These are phyloP conservation scores for Camelus bactrianus DNA, from an alignment of 2,113 vertebrate genomes.

Conservation along the genomic window DNA sequence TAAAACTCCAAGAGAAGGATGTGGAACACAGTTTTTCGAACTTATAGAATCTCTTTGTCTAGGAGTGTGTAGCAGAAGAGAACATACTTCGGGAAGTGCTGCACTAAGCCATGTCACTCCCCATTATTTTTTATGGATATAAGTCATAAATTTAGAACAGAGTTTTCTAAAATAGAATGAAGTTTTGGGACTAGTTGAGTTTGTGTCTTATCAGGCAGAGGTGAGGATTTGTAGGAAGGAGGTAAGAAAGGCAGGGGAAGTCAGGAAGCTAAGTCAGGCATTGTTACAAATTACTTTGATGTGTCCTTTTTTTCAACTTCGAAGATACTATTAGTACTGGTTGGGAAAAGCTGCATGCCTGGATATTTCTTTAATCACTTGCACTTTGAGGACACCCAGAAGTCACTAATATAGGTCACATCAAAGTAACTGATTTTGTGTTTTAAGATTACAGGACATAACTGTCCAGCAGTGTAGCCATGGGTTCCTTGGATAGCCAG, in stretches of 20 bases:
- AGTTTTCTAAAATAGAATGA: not conserved
- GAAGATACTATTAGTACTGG: not conserved
- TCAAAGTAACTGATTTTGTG: not conserved
- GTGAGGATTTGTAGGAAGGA: not conserved
- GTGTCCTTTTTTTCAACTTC: not conserved
- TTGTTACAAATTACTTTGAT: not conserved
- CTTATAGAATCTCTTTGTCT: not conserved
- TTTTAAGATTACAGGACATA: not conserved
- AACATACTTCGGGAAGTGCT: conserved; percentile 3
- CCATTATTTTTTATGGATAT: not conserved
- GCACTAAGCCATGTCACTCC: not conserved
- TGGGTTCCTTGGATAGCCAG: not conserved
- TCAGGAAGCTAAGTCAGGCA: not conserved
- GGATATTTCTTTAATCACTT: conserved; percentile 22
- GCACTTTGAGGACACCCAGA: not conserved
- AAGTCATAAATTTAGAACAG: not conserved
- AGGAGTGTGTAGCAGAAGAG: not conserved
- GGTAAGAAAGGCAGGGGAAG: not conserved
- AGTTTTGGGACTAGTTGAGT: not conserved
- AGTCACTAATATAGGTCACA: not conserved
- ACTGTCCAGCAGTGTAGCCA: not conserved
- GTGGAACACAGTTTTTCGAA: not conserved
- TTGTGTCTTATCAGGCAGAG: not conserved
- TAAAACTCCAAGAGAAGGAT: not conserved
- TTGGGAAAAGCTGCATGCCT: not conserved